Base-by-base conservation (phyloP, 64 coral and sea anemone species). In the Dendrophyllia cribrosa region DNA sequence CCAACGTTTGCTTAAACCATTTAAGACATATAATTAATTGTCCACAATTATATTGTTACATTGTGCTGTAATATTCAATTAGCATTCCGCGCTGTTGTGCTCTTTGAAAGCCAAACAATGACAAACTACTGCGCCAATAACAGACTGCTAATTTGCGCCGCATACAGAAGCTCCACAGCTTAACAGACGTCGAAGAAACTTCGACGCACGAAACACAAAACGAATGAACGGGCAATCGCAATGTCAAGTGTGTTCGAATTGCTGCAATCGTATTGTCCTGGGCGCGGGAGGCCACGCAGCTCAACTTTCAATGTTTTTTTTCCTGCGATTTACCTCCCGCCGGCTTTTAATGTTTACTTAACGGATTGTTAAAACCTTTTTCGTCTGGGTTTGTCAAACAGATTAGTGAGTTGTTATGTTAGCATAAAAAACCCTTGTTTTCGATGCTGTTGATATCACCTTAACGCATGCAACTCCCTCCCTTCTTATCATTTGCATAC, bases 1-100 rank as follows among this genome's bases (percentile, higher is more conserved):
- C 49, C 78, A 88, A 53, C 68, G 88, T 90, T 96, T 90, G 64
- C 87, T 88, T 82, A 90, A 86, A 84, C 75, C 84, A 93, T 90
- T 96, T 96, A 91, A 85, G 82, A 82, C 92, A 66, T 83, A 91
- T 96, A 96, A 93, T 94, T 97, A 93, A 97, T 90, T 91, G 91
- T 88, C 85, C 95, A 91, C 88, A 93, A 96, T 97, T 88, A 96
- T 94, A 93, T 93, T 97, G 92, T 97, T 90, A 97, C 89, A 97
- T 94, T 90, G 71, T 97, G 90, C 92, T 94, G 95, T 87, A 93
- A 79, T 64, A 97, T 66, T 70, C 92, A 91, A 97, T 97, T 97
- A 97, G 76, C 88, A 91, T 94, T 91, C 92, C 15, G 59, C 43
- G 65, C 91, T 93, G 58, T 93, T 93, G 91, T 93, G 66, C 58